Evolutionary conservation across 2,113 vertebrate genomes (phyloP).

Genomic region (Willisornis vidua): DNA sequence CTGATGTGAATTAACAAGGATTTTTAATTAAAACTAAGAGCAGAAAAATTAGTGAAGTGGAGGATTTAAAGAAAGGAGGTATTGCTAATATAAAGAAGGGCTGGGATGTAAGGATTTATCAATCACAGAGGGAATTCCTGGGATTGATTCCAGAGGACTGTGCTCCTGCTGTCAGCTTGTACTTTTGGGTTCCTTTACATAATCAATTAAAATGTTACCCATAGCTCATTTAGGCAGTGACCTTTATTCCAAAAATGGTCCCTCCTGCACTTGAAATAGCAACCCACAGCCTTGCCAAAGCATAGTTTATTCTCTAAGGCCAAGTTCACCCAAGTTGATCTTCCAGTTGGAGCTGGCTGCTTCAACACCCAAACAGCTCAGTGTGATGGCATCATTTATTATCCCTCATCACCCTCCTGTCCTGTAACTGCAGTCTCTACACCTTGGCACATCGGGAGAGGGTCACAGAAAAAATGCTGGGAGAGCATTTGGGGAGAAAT

Average conservation of each 20-base stretch:
- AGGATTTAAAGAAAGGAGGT: neutral
- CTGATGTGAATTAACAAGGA: neutral
- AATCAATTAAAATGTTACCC: neutral
- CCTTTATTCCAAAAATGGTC: neutral
- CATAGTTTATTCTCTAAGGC: neutral
- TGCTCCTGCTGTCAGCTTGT: neutral
- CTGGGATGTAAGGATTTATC: neutral
- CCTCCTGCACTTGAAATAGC: neutral
- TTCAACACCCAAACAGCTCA: neutral
- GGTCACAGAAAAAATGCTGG: neutral
- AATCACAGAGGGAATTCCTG: neutral
- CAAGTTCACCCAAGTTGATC: neutral
- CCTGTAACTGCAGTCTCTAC: neutral
- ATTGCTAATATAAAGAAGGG: neutral
- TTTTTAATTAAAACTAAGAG: neutral
- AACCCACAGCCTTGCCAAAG: neutral
- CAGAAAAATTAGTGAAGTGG: neutral
- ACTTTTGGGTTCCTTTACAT: neutral
- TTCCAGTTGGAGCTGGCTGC: neutral
- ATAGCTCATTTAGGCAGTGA: neutral
- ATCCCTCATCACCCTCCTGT: neutral
- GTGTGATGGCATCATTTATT: neutral
- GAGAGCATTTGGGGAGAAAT: neutral
- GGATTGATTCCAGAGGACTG: neutral
- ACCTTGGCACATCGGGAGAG: too few relatives aligned